Evolutionary conservation across 2,888 invertebrate genomes (phyloP), one percentile per base, ranked within the genome.

Genomic region (Parnassius orleans): DNA sequence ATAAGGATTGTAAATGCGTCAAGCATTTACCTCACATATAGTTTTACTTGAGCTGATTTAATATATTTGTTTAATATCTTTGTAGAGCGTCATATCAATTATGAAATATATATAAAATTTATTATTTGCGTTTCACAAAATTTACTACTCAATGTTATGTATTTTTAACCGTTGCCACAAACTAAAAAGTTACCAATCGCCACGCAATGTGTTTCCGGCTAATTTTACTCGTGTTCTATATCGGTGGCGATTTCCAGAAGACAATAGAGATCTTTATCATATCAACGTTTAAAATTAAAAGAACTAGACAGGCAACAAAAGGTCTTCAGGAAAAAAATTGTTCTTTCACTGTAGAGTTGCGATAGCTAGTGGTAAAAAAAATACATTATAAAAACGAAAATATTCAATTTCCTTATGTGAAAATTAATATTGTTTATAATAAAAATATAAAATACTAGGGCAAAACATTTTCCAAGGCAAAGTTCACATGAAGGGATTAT

Each of bases 1-100:
- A 64, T 64, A 64, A 60, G 41, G 12, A 46, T 63, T 46, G 41
- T 51, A 51, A 54, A 14, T 54, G 63, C 51, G 52, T 54, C 15
- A 14, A 44, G 57, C 52, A 24, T 5, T 7, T 24, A 24, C 24
- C 24, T 53, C 33, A 42, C 44, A 15, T 19, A 24, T 53, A 53
- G 44, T n/a, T 58, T 19, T 52, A 44, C 24, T 51, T 44, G 43
- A 58, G 43, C 44, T 51, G 51, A 51, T 19, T 44, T 51, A 57
- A 57, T 44, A 51, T 57, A 57, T 57, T 19, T 57, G 24, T 24
- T 24, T 24, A 24, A 24, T 24, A 24, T 7, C 24, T 24, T 5
- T 24, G 24, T 24, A 24, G 24, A 2, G 7, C 33, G 5, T 33
- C 3, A 33, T 42, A 53, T n/a, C 10, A 53, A 15, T n/a, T 15